Evolutionary conservation across 1,140 invertebrate species (phyloP).

Genomic region (Zaprionus kolodkinae): DNA sequence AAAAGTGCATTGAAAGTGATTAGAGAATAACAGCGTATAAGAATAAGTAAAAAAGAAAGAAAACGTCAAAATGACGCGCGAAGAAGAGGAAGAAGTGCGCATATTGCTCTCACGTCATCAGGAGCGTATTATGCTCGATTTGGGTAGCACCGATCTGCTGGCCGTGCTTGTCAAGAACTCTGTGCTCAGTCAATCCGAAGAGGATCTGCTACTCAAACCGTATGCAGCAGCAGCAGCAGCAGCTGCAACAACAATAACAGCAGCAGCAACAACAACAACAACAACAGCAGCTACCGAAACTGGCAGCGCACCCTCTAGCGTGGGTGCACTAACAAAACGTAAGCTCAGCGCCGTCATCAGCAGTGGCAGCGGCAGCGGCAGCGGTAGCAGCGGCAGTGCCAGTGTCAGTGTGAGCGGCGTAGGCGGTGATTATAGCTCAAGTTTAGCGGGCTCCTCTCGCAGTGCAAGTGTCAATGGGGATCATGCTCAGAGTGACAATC

Average conservation of each 20-base stretch:
- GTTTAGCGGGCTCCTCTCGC: conserved; percentile 65
- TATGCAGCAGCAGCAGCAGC: conserved; percentile 42
- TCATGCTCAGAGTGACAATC: conserved; percentile 71
- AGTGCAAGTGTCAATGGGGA: conserved; percentile 79
- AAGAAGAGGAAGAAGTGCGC: conserved; percentile 83
- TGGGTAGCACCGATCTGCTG: conserved; percentile 76
- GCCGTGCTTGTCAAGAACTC: conserved; percentile 82
- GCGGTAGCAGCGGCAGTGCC: conserved; percentile 61
- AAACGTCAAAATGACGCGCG: conserved; percentile 72
- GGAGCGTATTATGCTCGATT: conserved; percentile 79
- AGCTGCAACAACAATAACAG: conserved; percentile 21
- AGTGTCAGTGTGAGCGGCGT: conserved; percentile 50
- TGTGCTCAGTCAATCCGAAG: conserved; percentile 76
- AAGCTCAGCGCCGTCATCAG: conserved; percentile 76
- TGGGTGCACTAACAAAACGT: conserved; percentile 61
- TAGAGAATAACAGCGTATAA: conserved; percentile 34
- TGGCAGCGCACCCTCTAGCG: conserved; percentile 71
- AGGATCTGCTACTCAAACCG: conserved; percentile 75
- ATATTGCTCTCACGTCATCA: conserved; percentile 77
- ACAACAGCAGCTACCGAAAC: conserved; percentile 40
- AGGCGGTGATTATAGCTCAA: conserved; percentile 56
- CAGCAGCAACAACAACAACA: conserved; percentile 9
- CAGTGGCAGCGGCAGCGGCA: conserved; percentile 65
- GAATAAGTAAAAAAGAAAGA: conserved; percentile 35
- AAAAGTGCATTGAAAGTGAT: conserved; percentile 41